Evolutionary conservation across 2,888 invertebrate species (phyloP).

Genomic region (Brachypalpus laphriformis): DNA sequence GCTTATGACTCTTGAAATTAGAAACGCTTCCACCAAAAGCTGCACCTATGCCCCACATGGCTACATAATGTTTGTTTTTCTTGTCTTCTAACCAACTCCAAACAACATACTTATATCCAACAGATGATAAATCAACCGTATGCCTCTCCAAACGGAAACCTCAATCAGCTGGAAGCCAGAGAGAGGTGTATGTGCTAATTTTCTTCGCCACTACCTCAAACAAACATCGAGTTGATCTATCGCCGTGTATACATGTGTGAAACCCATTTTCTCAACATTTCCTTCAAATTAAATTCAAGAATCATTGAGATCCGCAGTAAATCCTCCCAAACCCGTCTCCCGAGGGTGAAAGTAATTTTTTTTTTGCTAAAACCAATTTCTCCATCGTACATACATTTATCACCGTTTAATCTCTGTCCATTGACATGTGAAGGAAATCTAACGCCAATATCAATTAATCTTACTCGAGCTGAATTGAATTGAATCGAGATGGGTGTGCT

Average conservation of each 20-base stretch:
- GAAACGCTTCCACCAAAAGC: no score
- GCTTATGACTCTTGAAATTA: no score
- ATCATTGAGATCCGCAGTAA: constrained; percentile 25
- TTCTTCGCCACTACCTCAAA: neutral
- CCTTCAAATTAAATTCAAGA: constrained; percentile 34
- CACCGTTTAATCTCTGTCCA: neutral
- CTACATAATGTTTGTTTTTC: no score
- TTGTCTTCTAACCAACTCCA: no score
- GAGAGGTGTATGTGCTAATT: constrained; percentile 18
- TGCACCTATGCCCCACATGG: no score
- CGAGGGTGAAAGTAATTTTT: constrained; percentile 54
- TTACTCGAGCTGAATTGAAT: neutral
- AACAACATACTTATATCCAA: neutral
- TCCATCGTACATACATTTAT: constrained; percentile 2
- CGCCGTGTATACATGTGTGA: neutral
- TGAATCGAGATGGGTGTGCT: constrained; percentile 2
- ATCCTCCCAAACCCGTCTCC: constrained; percentile 40
- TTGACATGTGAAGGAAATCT: neutral
- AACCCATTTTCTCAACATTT: constrained; percentile 10
- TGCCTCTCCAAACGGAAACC: neutral
- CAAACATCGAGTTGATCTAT: constrained; percentile 18
- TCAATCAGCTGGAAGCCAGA: constrained; percentile 9
- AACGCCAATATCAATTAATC: neutral
- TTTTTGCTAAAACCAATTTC: constrained; percentile 26
- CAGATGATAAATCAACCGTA: constrained; percentile 6